These are phyloP conservation scores for Drosophila ustulata DNA, from an alignment of 2,888 invertebrate genomes.

Conservation along the genomic window DNA sequence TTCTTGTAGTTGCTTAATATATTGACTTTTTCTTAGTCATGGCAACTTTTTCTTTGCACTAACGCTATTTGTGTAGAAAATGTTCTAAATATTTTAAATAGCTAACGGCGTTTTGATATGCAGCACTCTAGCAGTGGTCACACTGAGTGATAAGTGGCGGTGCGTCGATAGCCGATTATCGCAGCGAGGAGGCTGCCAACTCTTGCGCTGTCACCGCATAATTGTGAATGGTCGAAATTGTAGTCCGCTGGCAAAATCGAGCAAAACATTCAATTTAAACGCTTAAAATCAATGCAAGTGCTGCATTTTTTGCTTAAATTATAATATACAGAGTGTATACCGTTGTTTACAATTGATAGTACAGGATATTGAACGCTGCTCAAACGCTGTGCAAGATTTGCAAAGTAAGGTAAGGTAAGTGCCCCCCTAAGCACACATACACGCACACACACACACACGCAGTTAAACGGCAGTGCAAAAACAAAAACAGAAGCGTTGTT, in stretches of 20 bases:
- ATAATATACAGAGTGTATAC: neutral
- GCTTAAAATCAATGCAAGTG: slow-evolving; percentile 36
- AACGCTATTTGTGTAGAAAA: too few relatives aligned
- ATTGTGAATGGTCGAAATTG: slow-evolving; percentile 38
- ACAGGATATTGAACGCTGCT: slow-evolving; percentile 1
- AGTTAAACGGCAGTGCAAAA: slow-evolving; percentile 44
- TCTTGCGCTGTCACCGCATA: slow-evolving; percentile 12
- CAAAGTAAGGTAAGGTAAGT: slow-evolving; percentile 50
- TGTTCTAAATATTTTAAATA: neutral
- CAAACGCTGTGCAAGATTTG: slow-evolving; percentile 14
- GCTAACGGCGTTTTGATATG: neutral
- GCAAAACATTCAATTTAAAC: slow-evolving; percentile 58
- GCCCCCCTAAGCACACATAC: slow-evolving; percentile 33
- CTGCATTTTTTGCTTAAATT: slow-evolving; percentile 18
- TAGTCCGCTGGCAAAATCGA: slow-evolving; percentile 56
- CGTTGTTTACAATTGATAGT: slow-evolving; percentile 5
- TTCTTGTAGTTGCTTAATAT: too few relatives aligned
- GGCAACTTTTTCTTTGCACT: too few relatives aligned
- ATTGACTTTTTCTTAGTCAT: too few relatives aligned
- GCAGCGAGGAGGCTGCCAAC: slow-evolving; percentile 37
- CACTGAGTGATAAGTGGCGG: slow-evolving; percentile 27
- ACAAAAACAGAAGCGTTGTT: slow-evolving; percentile 47
- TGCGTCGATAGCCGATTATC: slow-evolving; percentile 13
- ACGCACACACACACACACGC: slow-evolving; percentile 22
- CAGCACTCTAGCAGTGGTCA: neutral